Percentiles rank a stretch among this genome's conserved stretches.
Evolutionary conservation across 2,113 vertebrate genomes (phyloP).

Genomic region (Perca flavescens): DNA sequence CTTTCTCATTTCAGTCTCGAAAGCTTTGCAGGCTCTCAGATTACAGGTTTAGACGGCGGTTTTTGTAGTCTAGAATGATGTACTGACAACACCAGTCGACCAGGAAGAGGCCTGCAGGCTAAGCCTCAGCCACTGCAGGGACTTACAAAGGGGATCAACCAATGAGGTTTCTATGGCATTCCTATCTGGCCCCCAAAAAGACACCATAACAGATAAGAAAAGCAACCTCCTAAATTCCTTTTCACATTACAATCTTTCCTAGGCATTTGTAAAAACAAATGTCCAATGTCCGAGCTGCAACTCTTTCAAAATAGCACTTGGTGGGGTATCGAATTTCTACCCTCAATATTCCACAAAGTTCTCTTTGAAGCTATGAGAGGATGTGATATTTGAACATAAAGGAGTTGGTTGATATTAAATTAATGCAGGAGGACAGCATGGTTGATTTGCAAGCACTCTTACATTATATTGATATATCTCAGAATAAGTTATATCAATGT

Average conservation of each 20-base stretch:
- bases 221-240: slow-evolving; percentile 9
- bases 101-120: slow-evolving; percentile 58
- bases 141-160: slow-evolving; percentile 37
- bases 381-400: slow-evolving; percentile 61
- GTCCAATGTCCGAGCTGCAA: slow-evolving; percentile 3
- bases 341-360: slow-evolving; percentile 17
- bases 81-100: slow-evolving; percentile 43
- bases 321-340: slow-evolving; percentile 6
- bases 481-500: slow-evolving; percentile 48
- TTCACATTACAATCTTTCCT: slow-evolving; percentile 1
- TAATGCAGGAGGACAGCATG: slow-evolving; percentile 41
- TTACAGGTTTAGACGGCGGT: slow-evolving; percentile 62
- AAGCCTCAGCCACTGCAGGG: slow-evolving; percentile 44
- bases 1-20: slow-evolving; percentile 24
- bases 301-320: slow-evolving; percentile 25
- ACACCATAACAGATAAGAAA: not conserved
- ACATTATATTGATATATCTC: slow-evolving; percentile 31
- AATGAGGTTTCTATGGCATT: slow-evolving; percentile 2
- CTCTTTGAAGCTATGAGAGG: slow-evolving; percentile 54
- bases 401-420: slow-evolving; percentile 63
- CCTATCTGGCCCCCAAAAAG: slow-evolving; percentile 1
- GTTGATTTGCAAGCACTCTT: slow-evolving; percentile 17
- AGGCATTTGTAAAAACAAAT: slow-evolving; percentile 11
- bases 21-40: slow-evolving; percentile 54
- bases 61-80: slow-evolving; percentile 49